Conservation (phyloP, 2,113 vertebrate genomes). For the human region DNA sequence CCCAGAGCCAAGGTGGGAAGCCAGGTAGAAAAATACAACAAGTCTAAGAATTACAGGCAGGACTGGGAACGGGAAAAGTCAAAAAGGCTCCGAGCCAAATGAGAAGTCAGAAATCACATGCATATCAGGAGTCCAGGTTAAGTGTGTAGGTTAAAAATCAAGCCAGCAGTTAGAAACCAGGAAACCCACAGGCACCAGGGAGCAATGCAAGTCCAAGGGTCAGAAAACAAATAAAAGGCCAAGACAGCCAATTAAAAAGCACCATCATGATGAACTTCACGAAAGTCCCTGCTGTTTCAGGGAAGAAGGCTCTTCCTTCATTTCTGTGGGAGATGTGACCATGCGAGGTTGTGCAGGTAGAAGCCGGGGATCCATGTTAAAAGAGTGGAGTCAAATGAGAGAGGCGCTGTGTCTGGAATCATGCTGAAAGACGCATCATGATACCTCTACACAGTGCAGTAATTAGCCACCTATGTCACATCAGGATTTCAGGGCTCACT, state of each 20-base stretch:
- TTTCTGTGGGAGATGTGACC: not conserved
- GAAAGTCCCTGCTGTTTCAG: not conserved
- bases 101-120: not conserved
- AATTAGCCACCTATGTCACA: not conserved
- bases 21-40: not conserved
- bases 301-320: not conserved
- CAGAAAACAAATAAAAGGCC: not conserved
- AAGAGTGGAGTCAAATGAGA: not conserved
- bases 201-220: not conserved
- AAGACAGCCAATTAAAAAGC: not conserved
- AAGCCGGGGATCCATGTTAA: not conserved
- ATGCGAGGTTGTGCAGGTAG: not conserved
- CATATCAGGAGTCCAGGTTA: not conserved
- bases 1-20: not conserved
- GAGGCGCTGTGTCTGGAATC: not conserved
- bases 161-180: not conserved
- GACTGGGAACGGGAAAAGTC: not conserved
- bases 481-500: not conserved
- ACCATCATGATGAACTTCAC: not conserved
- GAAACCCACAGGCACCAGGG: not conserved
- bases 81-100: not conserved
- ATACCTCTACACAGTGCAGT: not conserved
- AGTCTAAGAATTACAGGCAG: not conserved
- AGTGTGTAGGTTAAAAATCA: not conserved
- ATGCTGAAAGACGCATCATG: not conserved